A percentile compares a stretch with the other conserved stretches of the same genome.
Evolutionary conservation across 2,113 vertebrate species (phyloP).

Genomic region (Sinocyclocheilus anshuiensis): DNA sequence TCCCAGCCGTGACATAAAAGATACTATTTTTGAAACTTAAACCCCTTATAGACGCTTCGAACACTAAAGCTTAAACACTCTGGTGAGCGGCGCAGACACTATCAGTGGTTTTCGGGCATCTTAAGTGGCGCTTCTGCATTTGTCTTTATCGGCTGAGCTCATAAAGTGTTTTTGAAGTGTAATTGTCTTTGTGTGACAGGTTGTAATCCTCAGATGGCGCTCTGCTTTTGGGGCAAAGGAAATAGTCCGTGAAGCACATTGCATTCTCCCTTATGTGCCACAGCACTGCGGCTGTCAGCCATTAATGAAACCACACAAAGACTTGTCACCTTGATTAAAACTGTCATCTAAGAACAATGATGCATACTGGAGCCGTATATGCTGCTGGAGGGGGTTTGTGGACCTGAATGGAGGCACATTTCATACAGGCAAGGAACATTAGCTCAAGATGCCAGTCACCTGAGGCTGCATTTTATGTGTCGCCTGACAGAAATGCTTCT

Average conservation of each 20-base stretch:
- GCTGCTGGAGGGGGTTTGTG: slow-evolving; percentile 50
- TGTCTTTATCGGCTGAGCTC: slow-evolving; percentile 37
- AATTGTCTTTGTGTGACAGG: slow-evolving; percentile 48
- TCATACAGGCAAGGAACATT: slow-evolving; percentile 45
- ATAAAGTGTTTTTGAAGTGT: slow-evolving; percentile 45
- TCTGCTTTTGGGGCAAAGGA: slow-evolving; percentile 47
- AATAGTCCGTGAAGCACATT: slow-evolving; percentile 49
- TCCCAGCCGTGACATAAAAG: background rate
- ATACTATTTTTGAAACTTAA: slow-evolving; percentile 7
- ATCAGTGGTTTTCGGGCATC: background rate
- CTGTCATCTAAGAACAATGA: slow-evolving; percentile 58
- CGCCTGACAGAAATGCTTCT: slow-evolving; percentile 4
- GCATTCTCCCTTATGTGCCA: slow-evolving; percentile 43
- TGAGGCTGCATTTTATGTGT: slow-evolving; percentile 31
- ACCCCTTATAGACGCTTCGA: background rate
- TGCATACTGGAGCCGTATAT: slow-evolving; percentile 46
- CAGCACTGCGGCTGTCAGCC: slow-evolving; percentile 46
- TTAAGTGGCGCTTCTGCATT: slow-evolving; percentile 20
- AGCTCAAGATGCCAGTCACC: slow-evolving; percentile 36
- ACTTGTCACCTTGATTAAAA: slow-evolving; percentile 59
- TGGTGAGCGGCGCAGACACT: background rate
- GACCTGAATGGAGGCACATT: slow-evolving; percentile 50
- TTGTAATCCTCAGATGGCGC: slow-evolving; percentile 39
- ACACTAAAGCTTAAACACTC: slow-evolving; percentile 14
- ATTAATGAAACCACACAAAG: slow-evolving; percentile 58